Evolutionary conservation across 1,140 invertebrate genomes (phyloP).

Genomic region (Aphelinus atriplicis): DNA sequence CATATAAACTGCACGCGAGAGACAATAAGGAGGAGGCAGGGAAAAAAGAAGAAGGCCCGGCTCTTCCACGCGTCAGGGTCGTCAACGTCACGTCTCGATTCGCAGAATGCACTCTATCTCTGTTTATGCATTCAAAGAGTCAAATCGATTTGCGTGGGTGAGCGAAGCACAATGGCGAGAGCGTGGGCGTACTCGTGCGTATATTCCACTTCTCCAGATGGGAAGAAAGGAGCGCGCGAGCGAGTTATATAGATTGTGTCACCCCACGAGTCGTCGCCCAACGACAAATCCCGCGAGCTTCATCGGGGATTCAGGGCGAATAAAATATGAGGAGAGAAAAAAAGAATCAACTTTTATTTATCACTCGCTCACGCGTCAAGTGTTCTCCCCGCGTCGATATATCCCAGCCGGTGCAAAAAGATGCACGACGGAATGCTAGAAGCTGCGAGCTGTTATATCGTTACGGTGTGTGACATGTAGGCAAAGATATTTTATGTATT

Average conservation of each 20-base stretch:
- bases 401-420: too few relatives aligned
- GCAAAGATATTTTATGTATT: too few relatives aligned
- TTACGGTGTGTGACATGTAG: too few relatives aligned
- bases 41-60: background rate
- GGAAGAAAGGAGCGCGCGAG: too few relatives aligned
- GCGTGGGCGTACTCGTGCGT: background rate
- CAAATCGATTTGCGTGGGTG: conserved; percentile 11
- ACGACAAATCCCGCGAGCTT: conserved; percentile 8
- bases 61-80: too few relatives aligned
- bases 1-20: too few relatives aligned
- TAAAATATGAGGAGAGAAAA: too few relatives aligned
- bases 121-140: conserved; percentile 22
- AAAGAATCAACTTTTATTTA: too few relatives aligned
- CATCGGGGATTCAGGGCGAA: background rate
- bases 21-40: background rate
- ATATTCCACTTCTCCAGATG: conserved; percentile 17
- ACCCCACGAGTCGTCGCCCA: background rate
- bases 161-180: conserved; percentile 11
- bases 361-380: too few relatives aligned
- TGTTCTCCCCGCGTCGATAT: too few relatives aligned
- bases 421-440: too few relatives aligned
- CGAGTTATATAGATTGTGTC: background rate
- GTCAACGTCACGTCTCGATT: conserved; percentile 21
- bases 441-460: too few relatives aligned
- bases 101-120: conserved; percentile 17